Base-by-base conservation (phyloP, 2,888 invertebrate genomes). In the Amorpha juglandis region DNA sequence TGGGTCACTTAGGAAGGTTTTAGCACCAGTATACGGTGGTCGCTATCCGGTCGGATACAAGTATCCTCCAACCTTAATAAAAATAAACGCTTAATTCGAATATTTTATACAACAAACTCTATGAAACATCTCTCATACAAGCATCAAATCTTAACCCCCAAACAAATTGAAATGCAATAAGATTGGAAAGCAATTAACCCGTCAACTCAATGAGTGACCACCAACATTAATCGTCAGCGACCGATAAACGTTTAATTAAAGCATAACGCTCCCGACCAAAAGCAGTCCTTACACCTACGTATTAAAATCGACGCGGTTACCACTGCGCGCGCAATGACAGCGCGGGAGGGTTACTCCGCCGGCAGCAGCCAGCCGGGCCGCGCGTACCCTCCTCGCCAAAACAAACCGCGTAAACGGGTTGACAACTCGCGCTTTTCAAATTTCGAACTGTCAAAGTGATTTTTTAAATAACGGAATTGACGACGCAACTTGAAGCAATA, bases 351-450 rank as follows among this genome's bases (percentile, higher is more conserved):
- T 81, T 87, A 92, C 88, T 90, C 77, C 86, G 91, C 91, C 92
- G 92, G 91, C 89, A 93, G 92, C 92, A 74, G 76, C 83, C 91
- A 89, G 91, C 92, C 88, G 87, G 92, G 92, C 87, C 79, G 84
- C 92, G 89, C 92, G 92, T 88, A 83, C 85, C 78, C 75, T 80
- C 71, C 77, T 81, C 76, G 77, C 71, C 74, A 75, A 86, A 80
- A 84, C 88, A 89, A 90, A 90, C 89, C 91, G 79, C 79, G 74
- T 84, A 79, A 79, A 74, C 78, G 76, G 75, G 79, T 84, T 79
- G 80, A 82, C 88, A 91, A 87, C 89, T 86, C 84, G 87, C 88
- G 85, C 89, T 84, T 78, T 73, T 76, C 69, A 75, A 73, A 75
- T 73, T 69, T 74, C 80, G 76, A 78, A 79, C 81, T 81, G 76